These are phyloP conservation scores for Hecatera dysodea DNA, from an alignment of 2,888 invertebrate species.

Conservation along the genomic window DNA sequence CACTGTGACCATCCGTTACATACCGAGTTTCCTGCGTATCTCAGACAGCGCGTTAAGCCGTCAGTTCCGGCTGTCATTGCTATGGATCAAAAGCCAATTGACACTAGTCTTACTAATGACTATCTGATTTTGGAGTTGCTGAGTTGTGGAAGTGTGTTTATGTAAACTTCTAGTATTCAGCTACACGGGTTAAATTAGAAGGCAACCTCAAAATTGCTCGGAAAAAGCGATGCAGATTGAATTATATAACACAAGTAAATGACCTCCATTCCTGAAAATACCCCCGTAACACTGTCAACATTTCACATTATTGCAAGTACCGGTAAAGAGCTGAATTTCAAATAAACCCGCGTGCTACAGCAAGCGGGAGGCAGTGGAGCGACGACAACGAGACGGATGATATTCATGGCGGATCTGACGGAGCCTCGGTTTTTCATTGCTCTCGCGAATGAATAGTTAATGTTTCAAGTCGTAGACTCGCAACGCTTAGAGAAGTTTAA, in stretches of 20 bases:
- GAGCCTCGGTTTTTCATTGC: conserved; percentile 42
- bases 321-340: conserved; percentile 16
- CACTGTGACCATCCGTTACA: too few relatives aligned
- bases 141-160: too few relatives aligned
- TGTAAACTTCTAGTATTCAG: too few relatives aligned
- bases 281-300: neutral
- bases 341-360: conserved; percentile 31
- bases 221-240: too few relatives aligned
- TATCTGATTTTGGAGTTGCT: too few relatives aligned
- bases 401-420: conserved; percentile 47
- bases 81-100: too few relatives aligned
- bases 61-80: too few relatives aligned
- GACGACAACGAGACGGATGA: conserved; percentile 30
- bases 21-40: too few relatives aligned
- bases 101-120: too few relatives aligned
- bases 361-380: conserved; percentile 20
- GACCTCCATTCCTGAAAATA: neutral
- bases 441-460: conserved; percentile 56
- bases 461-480: conserved; percentile 19
- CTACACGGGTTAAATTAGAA: too few relatives aligned
- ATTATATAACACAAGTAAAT: neutral
- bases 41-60: too few relatives aligned
- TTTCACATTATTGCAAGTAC: conserved; percentile 23
- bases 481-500: neutral
- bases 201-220: too few relatives aligned